Conservation (phyloP, 2,797 vertebrate species). For the Glyptemys insculpta region DNA sequence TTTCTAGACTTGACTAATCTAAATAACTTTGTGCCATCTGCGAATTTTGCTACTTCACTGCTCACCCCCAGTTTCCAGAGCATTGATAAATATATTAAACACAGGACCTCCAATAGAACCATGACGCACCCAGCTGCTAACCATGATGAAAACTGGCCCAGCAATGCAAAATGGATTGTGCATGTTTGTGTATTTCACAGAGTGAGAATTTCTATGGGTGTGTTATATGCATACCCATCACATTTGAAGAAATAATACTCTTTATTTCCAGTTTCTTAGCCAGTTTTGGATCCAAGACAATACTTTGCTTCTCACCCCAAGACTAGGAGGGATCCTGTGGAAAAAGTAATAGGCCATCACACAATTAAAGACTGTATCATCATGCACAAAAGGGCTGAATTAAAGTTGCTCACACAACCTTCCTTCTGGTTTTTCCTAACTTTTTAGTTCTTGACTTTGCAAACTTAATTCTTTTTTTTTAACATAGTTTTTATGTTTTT, state of each 20-base stretch:
- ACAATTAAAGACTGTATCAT: neutral
- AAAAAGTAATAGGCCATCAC: neutral
- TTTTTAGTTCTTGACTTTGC: neutral
- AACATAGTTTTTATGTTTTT: neutral
- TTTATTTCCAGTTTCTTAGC: neutral
- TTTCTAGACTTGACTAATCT: neutral
- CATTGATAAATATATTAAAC: neutral
- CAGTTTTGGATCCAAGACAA: neutral
- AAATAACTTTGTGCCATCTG: neutral
- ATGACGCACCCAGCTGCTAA: neutral
- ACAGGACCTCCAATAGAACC: neutral
- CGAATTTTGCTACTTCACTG: neutral
- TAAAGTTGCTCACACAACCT: neutral
- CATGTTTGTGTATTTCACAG: neutral
- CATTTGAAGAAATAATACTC: neutral
- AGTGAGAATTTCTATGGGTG: neutral
- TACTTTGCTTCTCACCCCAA: neutral
- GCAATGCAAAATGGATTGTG: neutral
- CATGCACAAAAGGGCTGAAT: neutral
- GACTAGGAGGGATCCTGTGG: neutral
- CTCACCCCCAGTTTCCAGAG: neutral
- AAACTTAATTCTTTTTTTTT: neutral
- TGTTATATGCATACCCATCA: neutral
- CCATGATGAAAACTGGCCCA: neutral
- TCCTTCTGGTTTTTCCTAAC: neutral